These are phyloP conservation scores for Alcedo quadribrachys DNA, from an alignment of 2,797 vertebrate species.

Conservation along the genomic window DNA sequence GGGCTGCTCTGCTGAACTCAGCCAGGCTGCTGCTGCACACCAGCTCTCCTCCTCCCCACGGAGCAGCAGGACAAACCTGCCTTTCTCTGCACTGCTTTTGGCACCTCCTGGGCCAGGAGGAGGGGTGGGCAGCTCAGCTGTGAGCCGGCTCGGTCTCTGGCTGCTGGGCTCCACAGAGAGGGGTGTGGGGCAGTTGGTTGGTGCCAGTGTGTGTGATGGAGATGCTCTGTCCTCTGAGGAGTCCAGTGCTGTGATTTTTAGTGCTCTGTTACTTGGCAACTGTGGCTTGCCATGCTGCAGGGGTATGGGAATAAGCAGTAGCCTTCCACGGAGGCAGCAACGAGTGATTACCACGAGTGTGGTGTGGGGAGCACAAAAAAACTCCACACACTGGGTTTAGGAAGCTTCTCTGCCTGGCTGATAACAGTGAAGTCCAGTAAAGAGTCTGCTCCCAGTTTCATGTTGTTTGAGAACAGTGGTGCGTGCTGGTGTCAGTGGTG, in stretches of 20 bases:
- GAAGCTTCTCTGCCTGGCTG: background rate
- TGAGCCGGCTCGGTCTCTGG: fast-evolving
- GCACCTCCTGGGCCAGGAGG: background rate
- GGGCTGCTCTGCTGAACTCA: background rate
- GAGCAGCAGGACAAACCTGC: background rate
- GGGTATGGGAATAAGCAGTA: background rate
- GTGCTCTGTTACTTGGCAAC: background rate
- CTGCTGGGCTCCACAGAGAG: fast-evolving
- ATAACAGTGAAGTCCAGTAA: background rate
- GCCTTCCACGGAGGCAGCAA: background rate
- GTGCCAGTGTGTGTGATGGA: background rate
- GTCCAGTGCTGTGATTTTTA: background rate
- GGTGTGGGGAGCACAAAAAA: background rate
- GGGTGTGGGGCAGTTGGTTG: background rate
- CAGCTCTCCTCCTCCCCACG: background rate
- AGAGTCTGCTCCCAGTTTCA: background rate
- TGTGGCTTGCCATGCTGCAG: background rate
- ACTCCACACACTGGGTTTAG: background rate
- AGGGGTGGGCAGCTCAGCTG: background rate
- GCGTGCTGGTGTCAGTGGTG: background rate
- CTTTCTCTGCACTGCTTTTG: background rate
- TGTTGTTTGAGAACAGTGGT: background rate
- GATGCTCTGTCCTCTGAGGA: background rate
- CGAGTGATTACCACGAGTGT: fast-evolving
- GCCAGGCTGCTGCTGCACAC: background rate